These are phyloP conservation scores for Atherinosoma microstoma DNA, from an alignment of 2,797 vertebrate genomes.

Conservation along the genomic window DNA sequence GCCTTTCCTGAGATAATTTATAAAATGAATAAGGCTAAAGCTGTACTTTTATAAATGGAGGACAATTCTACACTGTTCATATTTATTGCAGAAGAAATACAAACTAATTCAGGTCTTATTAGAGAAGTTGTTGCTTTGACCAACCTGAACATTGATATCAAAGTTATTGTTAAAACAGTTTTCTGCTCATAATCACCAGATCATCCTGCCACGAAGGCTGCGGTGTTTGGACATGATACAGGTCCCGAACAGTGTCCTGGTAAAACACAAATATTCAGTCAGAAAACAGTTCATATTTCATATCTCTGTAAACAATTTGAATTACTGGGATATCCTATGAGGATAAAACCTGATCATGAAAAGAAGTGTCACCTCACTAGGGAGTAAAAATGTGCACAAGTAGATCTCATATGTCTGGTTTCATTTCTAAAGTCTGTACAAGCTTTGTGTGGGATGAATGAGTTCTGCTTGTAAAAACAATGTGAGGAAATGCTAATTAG, in stretches of 20 bases:
- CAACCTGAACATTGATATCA: background rate
- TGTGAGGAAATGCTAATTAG: constrained; percentile 58
- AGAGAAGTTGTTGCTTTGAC: constrained; percentile 14
- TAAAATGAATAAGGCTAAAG: constrained; percentile 17
- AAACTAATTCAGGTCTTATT: constrained; percentile 3
- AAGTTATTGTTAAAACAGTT: constrained; percentile 29
- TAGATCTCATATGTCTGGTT: constrained; percentile 16
- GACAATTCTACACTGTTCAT: background rate
- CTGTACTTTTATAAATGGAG: background rate
- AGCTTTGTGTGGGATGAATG: constrained; percentile 3
- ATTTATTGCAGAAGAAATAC: constrained; percentile 3
- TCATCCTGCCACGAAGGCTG: constrained; percentile 82
- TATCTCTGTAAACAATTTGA: background rate
- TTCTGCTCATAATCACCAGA: constrained; percentile 74
- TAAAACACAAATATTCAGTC: constrained; percentile 33
- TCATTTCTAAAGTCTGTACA: constrained; percentile 32
- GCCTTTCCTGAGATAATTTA: background rate
- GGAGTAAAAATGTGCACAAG: background rate
- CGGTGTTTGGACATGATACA: constrained; percentile 74
- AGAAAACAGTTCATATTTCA: constrained; percentile 23
- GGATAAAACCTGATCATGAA: constrained; percentile 9
- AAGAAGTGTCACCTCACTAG: background rate
- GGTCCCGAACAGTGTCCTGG: constrained; percentile 75
- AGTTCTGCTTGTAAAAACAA: constrained; percentile 58
- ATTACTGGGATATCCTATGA: background rate